Evolutionary conservation across 1,140 invertebrate genomes (phyloP).

Genomic region (Ips nitidus): DNA sequence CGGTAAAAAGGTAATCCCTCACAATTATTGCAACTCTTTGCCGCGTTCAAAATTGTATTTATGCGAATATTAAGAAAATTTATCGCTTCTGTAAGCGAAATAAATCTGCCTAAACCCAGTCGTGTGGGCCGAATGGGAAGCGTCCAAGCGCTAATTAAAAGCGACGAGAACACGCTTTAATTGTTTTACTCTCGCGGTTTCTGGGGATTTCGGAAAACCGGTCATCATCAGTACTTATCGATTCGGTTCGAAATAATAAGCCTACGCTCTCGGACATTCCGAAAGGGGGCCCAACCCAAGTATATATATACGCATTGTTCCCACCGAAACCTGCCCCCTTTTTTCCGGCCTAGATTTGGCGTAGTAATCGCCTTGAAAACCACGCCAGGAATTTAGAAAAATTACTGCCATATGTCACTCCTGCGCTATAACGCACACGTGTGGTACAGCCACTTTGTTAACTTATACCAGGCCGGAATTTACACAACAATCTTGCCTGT

Average conservation of each 20-base stretch:
- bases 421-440: slow-evolving; percentile 15
- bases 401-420: slow-evolving; percentile 27
- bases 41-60: slow-evolving; percentile 17
- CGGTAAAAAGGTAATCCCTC: slow-evolving; percentile 24
- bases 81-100: slow-evolving; percentile 16
- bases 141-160: slow-evolving; percentile 15
- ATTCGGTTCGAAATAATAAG: background rate
- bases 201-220: background rate
- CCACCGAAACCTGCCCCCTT: slow-evolving; percentile 16
- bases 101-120: slow-evolving; percentile 27
- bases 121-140: slow-evolving; percentile 12
- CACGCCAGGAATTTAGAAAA: slow-evolving; percentile 26
- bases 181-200: slow-evolving; percentile 8
- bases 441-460: slow-evolving; percentile 6
- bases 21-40: slow-evolving; percentile 27
- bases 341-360: slow-evolving; percentile 19
- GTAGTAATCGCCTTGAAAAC: slow-evolving; percentile 19
- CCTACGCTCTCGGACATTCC: background rate
- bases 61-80: slow-evolving; percentile 29
- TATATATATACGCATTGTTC: slow-evolving; percentile 7
- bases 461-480: background rate
- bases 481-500: background rate
- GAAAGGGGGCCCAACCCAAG: background rate
- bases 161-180: slow-evolving; percentile 9
- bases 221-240: background rate